A percentile compares a stretch with the other conserved stretches of the same genome.
phyloP scores from a whole-genome alignment of 2,888 invertebrate species.

The Tanaodytes sp. region DNA sequence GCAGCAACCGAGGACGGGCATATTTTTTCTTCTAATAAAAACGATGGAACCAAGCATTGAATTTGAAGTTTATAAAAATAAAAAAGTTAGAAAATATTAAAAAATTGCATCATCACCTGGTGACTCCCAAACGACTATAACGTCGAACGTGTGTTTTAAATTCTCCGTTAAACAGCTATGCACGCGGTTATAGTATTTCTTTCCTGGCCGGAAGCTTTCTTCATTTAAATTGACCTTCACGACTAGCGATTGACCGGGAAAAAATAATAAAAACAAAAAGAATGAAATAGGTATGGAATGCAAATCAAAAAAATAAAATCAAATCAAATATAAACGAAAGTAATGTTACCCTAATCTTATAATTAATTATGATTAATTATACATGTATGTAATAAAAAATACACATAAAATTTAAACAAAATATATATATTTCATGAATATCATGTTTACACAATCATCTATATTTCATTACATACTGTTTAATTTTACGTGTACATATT shows the following conservation, averaged over 20 bases:
- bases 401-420: conserved; percentile 47
- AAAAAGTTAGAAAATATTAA: too few species aligned
- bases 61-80: not conserved
- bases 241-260: conserved; percentile 68
- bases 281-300: conserved; percentile 23
- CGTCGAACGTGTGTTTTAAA: conserved; percentile 70
- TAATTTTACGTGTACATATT: conserved; percentile 41
- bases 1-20: conserved; percentile 78
- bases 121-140: conserved; percentile 76
- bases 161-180: conserved; percentile 69
- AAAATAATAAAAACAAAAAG: conserved; percentile 56
- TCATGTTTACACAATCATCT: conserved; percentile 46
- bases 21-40: conserved; percentile 66
- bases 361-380: conserved; percentile 7
- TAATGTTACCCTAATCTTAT: conserved; percentile 19
- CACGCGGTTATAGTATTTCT: conserved; percentile 73
- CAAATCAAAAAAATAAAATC: not conserved
- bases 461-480: conserved; percentile 30
- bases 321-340: not conserved
- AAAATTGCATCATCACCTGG: too few species aligned
- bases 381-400: conserved; percentile 36
- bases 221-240: conserved; percentile 75
- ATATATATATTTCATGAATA: conserved; percentile 47
- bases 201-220: conserved; percentile 72
- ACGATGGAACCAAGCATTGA: not conserved